Evolutionary conservation across 2,113 vertebrate genomes (phyloP).

Genomic region (Lamprologus lemairii): DNA sequence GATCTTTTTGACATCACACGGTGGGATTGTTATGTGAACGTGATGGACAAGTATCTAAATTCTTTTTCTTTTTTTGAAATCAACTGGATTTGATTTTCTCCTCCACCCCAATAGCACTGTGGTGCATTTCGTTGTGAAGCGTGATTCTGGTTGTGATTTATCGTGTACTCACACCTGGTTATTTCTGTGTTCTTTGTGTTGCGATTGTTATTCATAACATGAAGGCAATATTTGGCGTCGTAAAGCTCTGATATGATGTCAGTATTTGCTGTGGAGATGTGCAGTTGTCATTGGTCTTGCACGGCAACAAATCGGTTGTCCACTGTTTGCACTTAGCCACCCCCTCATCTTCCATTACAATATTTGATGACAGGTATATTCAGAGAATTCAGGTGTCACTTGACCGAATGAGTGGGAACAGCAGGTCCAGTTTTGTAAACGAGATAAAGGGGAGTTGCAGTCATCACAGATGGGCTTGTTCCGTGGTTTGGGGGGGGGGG

Average conservation of each 20-base stretch:
- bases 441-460: constrained; percentile 27
- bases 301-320: not conserved
- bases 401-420: constrained; percentile 2
- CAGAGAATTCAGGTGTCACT: not conserved
- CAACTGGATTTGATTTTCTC: not conserved
- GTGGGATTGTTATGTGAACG: not conserved
- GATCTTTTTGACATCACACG: not conserved
- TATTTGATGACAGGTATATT: constrained; percentile 34
- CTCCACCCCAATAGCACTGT: not conserved
- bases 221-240: not conserved
- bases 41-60: not conserved
- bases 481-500: constrained; percentile 35
- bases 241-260: not conserved
- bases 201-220: not conserved
- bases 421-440: constrained; percentile 21
- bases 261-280: not conserved
- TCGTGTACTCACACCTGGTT: not conserved
- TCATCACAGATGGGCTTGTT: constrained; percentile 43
- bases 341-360: constrained; percentile 2
- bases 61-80: not conserved
- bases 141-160: not conserved
- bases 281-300: not conserved
- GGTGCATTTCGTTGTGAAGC: not conserved
- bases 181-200: not conserved
- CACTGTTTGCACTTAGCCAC: not conserved